Evolutionary conservation across 2,113 vertebrate genomes (phyloP).

Genomic region (Variabilichromis moorii): DNA sequence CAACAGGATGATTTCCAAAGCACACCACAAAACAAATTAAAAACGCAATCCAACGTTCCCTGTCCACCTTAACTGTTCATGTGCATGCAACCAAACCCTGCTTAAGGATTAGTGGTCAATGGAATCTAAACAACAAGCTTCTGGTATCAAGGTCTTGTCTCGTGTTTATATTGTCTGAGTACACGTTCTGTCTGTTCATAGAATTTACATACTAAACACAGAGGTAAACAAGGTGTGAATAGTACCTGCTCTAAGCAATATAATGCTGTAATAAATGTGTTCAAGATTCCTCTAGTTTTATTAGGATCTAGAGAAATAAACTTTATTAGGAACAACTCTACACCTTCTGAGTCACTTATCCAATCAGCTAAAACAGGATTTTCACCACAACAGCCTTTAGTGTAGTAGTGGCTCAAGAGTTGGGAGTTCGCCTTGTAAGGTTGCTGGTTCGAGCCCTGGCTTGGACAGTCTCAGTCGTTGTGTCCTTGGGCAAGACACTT

Average conservation of each 20-base stretch:
- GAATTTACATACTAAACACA: not conserved
- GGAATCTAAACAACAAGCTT: not conserved
- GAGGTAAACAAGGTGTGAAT: not conserved
- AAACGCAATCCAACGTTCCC: not conserved
- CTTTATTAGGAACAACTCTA: not conserved
- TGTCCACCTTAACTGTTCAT: not conserved
- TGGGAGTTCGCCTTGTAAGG: not conserved
- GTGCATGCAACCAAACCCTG: not conserved
- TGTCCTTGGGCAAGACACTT: not conserved
- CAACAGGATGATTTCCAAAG: not conserved
- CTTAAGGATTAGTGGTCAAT: not conserved
- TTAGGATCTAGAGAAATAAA: not conserved
- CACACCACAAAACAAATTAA: not conserved
- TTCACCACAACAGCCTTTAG: not conserved
- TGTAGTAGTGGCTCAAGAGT: not conserved
- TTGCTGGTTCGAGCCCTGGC: accelerated
- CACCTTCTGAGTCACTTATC: not conserved
- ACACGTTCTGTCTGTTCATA: not conserved
- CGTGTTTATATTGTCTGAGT: not conserved
- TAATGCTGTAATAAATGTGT: not conserved
- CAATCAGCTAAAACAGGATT: not conserved
- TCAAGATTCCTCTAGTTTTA: not conserved
- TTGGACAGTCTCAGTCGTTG: not conserved
- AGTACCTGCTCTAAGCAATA: not conserved
- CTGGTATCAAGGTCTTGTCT: not conserved